A percentile compares a stretch with the other conserved stretches of the same genome.
Evolutionary conservation across 37 sponge, comb jelly and placozoan genomes (phyloP).

Genomic region (Haliclona indistincta): DNA sequence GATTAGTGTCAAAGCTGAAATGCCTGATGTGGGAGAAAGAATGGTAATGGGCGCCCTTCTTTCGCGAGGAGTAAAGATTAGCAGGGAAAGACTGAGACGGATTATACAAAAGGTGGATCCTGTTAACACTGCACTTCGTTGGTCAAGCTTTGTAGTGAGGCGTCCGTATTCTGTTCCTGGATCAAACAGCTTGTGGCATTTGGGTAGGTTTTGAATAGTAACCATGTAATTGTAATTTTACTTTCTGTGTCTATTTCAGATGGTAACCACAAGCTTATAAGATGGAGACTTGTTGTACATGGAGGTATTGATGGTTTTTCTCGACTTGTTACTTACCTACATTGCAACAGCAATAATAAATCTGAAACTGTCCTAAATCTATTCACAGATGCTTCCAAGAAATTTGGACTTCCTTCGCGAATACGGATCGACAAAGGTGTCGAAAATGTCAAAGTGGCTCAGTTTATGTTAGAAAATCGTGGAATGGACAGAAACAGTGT

Average conservation of each 20-base stretch:
- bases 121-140: background rate
- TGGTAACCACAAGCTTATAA: conserved; percentile 61
- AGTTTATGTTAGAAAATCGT: too few species aligned
- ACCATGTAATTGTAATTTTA: too few species aligned
- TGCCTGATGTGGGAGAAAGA: conserved; percentile 2
- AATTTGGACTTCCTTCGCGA: too few species aligned
- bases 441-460: too few species aligned
- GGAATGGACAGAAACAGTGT: too few species aligned
- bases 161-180: background rate
- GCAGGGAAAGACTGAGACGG: background rate
- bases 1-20: background rate
- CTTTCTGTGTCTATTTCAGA: too few species aligned
- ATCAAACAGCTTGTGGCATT: background rate
- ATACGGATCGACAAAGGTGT: too few species aligned
- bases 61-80: background rate
- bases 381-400: too few species aligned
- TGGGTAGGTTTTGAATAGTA: background rate
- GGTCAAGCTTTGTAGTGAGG: background rate
- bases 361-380: too few species aligned
- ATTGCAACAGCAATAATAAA: too few species aligned
- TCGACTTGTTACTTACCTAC: too few species aligned
- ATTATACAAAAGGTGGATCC: background rate
- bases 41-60: background rate
- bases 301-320: too few species aligned
- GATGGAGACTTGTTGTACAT: conserved; percentile 90